A percentile compares a stretch with the other conserved stretches of the same genome.
phyloP scores from a whole-genome alignment of 2,888 invertebrate genomes.

The Quadriops clusia region DNA sequence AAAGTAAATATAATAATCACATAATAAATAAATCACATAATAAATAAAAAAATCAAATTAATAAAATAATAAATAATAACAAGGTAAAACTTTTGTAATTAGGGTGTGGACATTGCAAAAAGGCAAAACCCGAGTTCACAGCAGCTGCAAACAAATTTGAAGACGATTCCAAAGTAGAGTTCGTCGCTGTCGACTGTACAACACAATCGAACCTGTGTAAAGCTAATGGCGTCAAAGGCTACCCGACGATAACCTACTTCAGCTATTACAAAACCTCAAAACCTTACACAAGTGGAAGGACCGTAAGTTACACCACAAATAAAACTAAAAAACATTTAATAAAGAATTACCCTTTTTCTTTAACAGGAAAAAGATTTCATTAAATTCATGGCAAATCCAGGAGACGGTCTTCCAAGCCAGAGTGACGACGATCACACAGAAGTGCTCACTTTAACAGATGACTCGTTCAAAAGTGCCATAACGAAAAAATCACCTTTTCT shows the following conservation, averaged over 20 bases:
- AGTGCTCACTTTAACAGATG: constrained; percentile 44
- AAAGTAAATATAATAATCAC: too few relatives aligned
- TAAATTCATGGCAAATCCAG: constrained; percentile 46
- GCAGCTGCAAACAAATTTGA: constrained; percentile 62
- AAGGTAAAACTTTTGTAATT: too few relatives aligned
- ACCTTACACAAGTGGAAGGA: constrained; percentile 63
- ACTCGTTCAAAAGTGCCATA: constrained; percentile 48
- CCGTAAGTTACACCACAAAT: constrained; percentile 41
- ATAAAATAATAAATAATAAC: neutral
- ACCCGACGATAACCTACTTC: constrained; percentile 79
- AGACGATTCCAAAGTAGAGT: constrained; percentile 64
- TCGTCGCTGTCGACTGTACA: constrained; percentile 78
- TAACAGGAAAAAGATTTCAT: constrained; percentile 55
- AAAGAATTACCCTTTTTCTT: too few relatives aligned
- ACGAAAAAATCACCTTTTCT: constrained; percentile 47
- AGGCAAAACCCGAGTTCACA: constrained; percentile 70
- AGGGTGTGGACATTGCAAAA: constrained; percentile 91
- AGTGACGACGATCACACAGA: constrained; percentile 34
- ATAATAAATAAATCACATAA: too few relatives aligned
- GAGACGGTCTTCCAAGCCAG: constrained; percentile 36
- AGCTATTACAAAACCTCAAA: constrained; percentile 60
- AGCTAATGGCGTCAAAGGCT: constrained; percentile 62
- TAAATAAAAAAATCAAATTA: too few relatives aligned
- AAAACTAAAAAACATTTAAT: too few relatives aligned
- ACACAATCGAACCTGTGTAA: constrained; percentile 51